Evolutionary conservation across 1,140 invertebrate genomes (phyloP), one percentile per base, ranked within the genome.

Genomic region (Drosophila lacteicornis): DNA sequence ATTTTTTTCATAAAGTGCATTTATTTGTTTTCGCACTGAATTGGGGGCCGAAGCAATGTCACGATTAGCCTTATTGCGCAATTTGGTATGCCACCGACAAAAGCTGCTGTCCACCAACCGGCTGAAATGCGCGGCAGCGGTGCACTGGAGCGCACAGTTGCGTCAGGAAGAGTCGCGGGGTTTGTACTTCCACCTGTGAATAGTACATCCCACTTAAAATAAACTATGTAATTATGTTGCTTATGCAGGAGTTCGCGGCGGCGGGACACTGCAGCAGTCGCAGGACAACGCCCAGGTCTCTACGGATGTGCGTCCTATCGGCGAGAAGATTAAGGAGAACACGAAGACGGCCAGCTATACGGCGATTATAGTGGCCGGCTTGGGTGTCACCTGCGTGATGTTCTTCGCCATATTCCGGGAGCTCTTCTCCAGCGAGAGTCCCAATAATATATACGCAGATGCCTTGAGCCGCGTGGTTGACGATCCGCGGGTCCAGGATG

Each of bases 381-480:
- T 97, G 47, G 96, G 96, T 25, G 94, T 98, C 0, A 97, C 96
- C 27, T 96, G 95, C 51, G 91, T 96, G 3, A 95, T 98, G 92
- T 96, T 97, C 82, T 98, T 96, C 92, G 94, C 95, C 43, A 95
- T 98, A 70, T 97, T 97, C 79, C 94, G 94, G 62, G 98, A 98
- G 93, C 93, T 98, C 22, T 98, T 98, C 93, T 98, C 97, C 4
- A 95, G 95, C 76, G 96, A 96, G 78, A 98, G 97, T 93, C 95
- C 97, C 0, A 97, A 97, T 93, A 96, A 95, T 82, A 94, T 98
- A 66, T 98, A 98, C 88, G 95, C 95, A 11, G 94, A 95, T 84
- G 97, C 97, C 9, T 93, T 97, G 2, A 95, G 97, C 68, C 94
- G 94, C 76, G 97, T 97, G 88, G 58, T 76, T 0, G 55, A 92